phyloP scores from a whole-genome alignment of 2,797 vertebrate genomes.

The Macroramphosus scolopax region DNA sequence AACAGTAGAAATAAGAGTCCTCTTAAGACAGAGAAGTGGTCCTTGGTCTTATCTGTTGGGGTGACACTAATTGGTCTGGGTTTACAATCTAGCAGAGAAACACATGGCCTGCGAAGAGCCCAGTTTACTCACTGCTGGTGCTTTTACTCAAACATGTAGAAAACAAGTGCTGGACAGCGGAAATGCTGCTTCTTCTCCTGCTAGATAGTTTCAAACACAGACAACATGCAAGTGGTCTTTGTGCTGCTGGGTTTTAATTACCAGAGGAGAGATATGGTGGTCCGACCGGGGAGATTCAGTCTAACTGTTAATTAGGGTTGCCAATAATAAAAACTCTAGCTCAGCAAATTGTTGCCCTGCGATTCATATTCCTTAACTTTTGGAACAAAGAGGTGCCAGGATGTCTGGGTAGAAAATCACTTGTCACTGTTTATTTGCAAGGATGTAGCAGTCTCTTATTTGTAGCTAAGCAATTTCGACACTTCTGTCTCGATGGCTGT shows the following conservation, averaged over 20 bases:
- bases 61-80: slow-evolving; percentile 55
- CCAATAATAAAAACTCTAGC: no score
- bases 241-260: slow-evolving; percentile 9
- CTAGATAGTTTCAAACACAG: no score
- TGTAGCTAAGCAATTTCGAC: no score
- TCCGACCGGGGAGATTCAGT: no score
- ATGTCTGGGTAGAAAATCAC: no score
- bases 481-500: no score
- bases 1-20: slow-evolving; percentile 46
- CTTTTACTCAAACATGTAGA: slow-evolving; percentile 9
- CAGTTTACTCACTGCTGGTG: slow-evolving; percentile 5
- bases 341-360: no score
- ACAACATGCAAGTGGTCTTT: slow-evolving; percentile 2
- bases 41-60: slow-evolving; percentile 43
- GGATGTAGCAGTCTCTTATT: no score
- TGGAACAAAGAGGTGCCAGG: no score
- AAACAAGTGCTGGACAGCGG: not conserved
- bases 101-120: slow-evolving; percentile 24
- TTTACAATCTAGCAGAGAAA: slow-evolving; percentile 42
- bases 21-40: slow-evolving; percentile 53
- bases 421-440: no score
- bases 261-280: not conserved
- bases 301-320: no score
- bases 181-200: slow-evolving; percentile 13
- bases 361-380: no score